Conservation (phyloP, 2,113 vertebrate species). For the Sphaerodactylus townsendi region DNA sequence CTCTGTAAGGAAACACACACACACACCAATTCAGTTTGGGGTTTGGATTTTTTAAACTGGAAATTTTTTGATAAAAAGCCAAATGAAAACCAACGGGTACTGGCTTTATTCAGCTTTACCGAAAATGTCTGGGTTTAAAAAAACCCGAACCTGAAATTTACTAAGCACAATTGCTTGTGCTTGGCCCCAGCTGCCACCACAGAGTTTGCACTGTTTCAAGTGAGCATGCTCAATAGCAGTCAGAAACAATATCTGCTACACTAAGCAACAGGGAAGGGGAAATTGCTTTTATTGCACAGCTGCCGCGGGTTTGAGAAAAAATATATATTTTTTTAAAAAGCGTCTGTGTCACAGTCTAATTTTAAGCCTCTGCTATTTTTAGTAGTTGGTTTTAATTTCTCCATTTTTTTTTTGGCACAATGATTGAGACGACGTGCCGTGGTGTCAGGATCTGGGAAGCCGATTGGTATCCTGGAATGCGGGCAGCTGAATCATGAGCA, state of each 20-base stretch:
- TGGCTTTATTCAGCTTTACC: no score
- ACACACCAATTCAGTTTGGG: no score
- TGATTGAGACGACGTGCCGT: accelerated
- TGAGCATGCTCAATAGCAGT: neutral
- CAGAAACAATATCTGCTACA: no score
- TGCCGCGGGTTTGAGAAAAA: neutral
- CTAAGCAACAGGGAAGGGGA: no score
- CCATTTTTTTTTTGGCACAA: accelerated
- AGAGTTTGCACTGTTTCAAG: accelerated
- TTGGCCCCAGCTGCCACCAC: no score
- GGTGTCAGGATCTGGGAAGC: constrained; percentile 5
- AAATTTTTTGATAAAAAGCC: no score
- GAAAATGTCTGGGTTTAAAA: no score
- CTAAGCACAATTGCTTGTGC: no score
- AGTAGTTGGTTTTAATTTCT: accelerated
- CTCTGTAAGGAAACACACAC: no score
- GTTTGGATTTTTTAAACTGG: no score
- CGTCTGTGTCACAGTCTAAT: neutral
- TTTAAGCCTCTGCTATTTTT: neutral
- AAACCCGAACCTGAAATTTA: no score
- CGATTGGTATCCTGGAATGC: neutral
- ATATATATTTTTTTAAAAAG: neutral
- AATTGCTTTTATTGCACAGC: neutral
- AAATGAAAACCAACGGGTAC: no score
- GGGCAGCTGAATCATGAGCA: neutral